A percentile compares a stretch with the other conserved stretches of the same genome.
Conservation (phyloP, 2,888 invertebrate genomes). For the Parochlus steinenii region DNA sequence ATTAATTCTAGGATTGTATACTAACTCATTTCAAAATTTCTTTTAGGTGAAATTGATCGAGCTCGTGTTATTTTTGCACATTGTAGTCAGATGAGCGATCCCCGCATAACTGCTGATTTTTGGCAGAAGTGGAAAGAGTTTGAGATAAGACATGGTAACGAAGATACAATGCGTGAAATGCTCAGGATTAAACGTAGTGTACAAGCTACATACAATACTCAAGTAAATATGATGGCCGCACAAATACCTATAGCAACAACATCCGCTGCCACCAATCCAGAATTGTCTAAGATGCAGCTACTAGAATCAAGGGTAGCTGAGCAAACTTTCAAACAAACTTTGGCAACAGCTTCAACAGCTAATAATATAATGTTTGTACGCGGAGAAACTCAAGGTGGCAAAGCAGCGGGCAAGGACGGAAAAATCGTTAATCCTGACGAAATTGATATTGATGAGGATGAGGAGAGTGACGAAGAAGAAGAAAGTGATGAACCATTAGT, state of each 20-base stretch:
- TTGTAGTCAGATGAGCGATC: conserved; percentile 98
- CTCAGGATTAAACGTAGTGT: conserved; percentile 92
- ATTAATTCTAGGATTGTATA: too few relatives aligned
- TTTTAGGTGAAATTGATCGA: conserved; percentile 97
- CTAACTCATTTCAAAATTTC: not conserved
- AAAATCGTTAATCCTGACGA: conserved; percentile 75
- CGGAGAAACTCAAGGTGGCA: conserved; percentile 64
- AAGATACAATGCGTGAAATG: conserved; percentile 99
- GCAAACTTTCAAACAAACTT: conserved; percentile 6
- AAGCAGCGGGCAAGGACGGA: conserved; percentile 39
- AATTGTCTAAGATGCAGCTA: conserved; percentile 68
- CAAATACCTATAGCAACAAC: conserved; percentile 78
- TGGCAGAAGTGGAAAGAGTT: conserved; percentile 99
- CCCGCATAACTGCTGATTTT: conserved; percentile 84
- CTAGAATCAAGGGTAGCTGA: conserved; percentile 70
- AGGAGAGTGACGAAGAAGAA: conserved; percentile 41
- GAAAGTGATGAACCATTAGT: conserved; percentile 37
- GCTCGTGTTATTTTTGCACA: conserved; percentile 95
- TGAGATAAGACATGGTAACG: conserved; percentile 97
- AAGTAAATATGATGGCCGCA: conserved; percentile 98
- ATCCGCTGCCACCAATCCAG: conserved; percentile 48
- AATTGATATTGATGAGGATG: conserved; percentile 45
- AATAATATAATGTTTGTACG: conserved; percentile 71
- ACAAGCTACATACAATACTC: conserved; percentile 95
- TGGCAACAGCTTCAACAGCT: conserved; percentile 12